Base-by-base conservation (phyloP, 2,113 vertebrate genomes). In the Larimichthys crocea region DNA sequence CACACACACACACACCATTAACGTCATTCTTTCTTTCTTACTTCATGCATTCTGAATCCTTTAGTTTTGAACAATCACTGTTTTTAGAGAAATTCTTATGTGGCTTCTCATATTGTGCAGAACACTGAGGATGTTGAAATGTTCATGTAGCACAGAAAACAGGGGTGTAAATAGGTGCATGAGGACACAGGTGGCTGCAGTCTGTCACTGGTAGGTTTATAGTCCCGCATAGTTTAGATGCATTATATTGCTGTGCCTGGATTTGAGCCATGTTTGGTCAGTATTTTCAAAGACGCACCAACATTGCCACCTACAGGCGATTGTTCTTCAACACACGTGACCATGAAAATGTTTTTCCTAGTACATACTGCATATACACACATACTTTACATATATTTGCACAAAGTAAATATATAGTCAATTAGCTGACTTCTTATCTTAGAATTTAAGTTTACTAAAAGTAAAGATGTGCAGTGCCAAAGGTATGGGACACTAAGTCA, bases 251-350 rank as follows among this genome's bases (percentile, higher is more conserved):
- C 12, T n/a, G 16, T 11, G 11, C 11, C 59, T 49, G 42, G 60
- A 49, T 68, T 40, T 49, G 4, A 50, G 49, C n/a, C 6, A 1
- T 29, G 53, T 57, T 55, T 49, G 22, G 4, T 26, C 10, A 3
- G 46, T 10, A 4, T 35, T 65, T 75, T 71, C 1, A 72, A 48
- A 75, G 60, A 52, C 6, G 31, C 6, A 17, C 3, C 63, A 65
- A 29, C 74, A 61, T 44, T 6, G 11, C 80, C 83, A 69, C 70
- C 87, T 83, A 66, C 29, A 70, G 87, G 73, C 16, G 14, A 24
- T 1, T 3, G 9, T 8, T 5, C 8, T n/a, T 22, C 46, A 82
- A 9, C 79, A 79, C 82, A 76, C 2, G 48, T 26, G 14, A 70
- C 35, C 35, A 40, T 40, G 35, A 12, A 14, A 46, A 46, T 44